Percentiles rank a stretch among this genome's conserved stretches.
Evolutionary conservation across 1,140 invertebrate species (phyloP).

Genomic region (Eueides isabella): DNA sequence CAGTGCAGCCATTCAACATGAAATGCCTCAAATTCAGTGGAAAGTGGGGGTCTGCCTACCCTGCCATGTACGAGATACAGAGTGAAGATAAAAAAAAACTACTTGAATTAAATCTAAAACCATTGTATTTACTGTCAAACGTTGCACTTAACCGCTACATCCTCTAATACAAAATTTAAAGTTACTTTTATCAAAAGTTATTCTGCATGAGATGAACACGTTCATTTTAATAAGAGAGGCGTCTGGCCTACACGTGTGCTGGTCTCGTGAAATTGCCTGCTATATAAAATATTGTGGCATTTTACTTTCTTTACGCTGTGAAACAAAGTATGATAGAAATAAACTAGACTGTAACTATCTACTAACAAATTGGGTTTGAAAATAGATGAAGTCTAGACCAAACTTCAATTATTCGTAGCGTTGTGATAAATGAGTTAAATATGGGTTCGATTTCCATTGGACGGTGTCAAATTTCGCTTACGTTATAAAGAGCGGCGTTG

Average conservation of each 20-base stretch:
- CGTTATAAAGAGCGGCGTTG: too few relatives aligned
- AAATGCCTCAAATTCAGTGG: too few relatives aligned
- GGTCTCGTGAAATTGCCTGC: constrained; percentile 48
- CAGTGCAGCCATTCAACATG: too few relatives aligned
- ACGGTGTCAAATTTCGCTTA: too few relatives aligned
- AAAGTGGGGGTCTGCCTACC: too few relatives aligned
- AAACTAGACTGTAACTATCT: neutral
- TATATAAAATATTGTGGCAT: constrained; percentile 51
- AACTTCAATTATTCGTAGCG: too few relatives aligned
- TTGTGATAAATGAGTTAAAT: too few relatives aligned
- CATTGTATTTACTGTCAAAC: too few relatives aligned
- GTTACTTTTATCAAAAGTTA: constrained; percentile 31
- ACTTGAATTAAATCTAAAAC: too few relatives aligned
- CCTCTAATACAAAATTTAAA: neutral
- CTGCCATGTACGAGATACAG: too few relatives aligned
- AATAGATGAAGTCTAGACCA: neutral
- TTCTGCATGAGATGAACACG: constrained; percentile 25
- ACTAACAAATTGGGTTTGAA: neutral
- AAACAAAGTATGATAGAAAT: constrained; percentile 17
- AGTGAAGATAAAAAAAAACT: too few relatives aligned
- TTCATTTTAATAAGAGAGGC: constrained; percentile 53
- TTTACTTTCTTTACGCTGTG: constrained; percentile 29
- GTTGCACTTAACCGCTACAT: too few relatives aligned
- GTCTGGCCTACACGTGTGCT: constrained; percentile 49
- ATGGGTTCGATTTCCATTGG: neutral